Conservation (phyloP, 64 coral and sea anemone species). For the Porites lutea region DNA sequence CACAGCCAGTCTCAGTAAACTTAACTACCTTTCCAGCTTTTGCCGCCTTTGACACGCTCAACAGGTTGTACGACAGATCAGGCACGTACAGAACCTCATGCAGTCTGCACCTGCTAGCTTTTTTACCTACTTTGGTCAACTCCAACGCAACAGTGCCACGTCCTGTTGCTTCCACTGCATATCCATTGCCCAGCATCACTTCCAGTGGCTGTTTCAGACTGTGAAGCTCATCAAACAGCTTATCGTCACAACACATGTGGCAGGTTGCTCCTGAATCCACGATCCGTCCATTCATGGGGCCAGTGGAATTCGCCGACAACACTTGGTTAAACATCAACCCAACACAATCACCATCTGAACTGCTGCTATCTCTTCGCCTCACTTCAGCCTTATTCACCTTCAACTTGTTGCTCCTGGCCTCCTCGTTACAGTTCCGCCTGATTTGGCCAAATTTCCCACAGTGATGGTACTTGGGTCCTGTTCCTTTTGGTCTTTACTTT, state of each 20-base stretch:
- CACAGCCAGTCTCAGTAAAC: constrained; percentile 14
- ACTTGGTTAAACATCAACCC: constrained; percentile 32
- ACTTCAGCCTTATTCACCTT: constrained; percentile 44
- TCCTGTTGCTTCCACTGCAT: constrained; percentile 45
- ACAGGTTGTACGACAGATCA: constrained; percentile 27
- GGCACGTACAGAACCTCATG: constrained; percentile 55
- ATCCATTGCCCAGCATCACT: constrained; percentile 62
- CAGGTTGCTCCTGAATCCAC: constrained; percentile 74
- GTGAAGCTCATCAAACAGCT: constrained; percentile 53
- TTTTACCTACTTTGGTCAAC: background rate
- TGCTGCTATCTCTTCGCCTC: constrained; percentile 52
- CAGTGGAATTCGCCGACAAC: constrained; percentile 18
- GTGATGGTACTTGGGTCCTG: constrained; percentile 27
- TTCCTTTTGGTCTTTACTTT: constrained; percentile 9
- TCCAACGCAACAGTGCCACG: constrained; percentile 1
- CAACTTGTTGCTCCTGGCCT: constrained; percentile 39
- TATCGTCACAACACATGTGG: constrained; percentile 38
- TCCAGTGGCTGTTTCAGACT: constrained; percentile 46
- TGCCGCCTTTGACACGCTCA: too few species aligned
- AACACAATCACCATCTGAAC: constrained; percentile 35
- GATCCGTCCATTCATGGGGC: constrained; percentile 13
- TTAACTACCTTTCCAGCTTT: background rate
- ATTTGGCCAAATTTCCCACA: constrained; percentile 60
- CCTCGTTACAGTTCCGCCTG: constrained; percentile 16
- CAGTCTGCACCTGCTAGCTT: constrained; percentile 26